These are phyloP conservation scores for Oscheius sp. DNA, from an alignment of 2,888 invertebrate species.

Conservation along the genomic window DNA sequence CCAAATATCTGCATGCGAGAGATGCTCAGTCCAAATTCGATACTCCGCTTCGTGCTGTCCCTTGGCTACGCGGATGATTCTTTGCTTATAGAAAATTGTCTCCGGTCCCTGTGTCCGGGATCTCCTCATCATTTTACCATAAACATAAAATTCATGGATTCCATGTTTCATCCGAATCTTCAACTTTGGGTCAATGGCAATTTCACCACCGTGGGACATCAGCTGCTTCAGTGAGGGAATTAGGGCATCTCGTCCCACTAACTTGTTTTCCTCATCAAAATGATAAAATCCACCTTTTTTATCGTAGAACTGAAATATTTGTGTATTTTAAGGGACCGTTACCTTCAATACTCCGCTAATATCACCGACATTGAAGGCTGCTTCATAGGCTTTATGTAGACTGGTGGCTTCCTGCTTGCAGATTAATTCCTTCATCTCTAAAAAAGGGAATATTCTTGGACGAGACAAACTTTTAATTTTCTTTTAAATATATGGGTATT, in stretches of 20 bases:
- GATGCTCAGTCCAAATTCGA: not conserved
- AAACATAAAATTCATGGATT: constrained; percentile 1
- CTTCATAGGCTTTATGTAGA: too few species aligned
- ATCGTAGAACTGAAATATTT: not conserved
- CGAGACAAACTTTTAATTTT: too few species aligned
- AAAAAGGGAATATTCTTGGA: too few species aligned
- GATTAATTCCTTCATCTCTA: too few species aligned
- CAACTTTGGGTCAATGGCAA: not conserved
- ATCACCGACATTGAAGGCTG: not conserved
- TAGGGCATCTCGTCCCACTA: not conserved
- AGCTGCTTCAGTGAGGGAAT: not conserved
- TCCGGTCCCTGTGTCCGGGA: not conserved
- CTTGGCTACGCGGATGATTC: not conserved
- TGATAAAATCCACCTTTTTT: not conserved
- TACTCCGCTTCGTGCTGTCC: not conserved
- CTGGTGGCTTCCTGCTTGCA: too few species aligned
- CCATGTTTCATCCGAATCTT: not conserved
- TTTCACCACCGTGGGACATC: not conserved
- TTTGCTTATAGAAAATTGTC: not conserved
- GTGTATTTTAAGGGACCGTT: not conserved
- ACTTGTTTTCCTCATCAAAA: not conserved
- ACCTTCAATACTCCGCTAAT: not conserved
- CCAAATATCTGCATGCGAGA: not conserved
- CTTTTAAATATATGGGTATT: too few species aligned
- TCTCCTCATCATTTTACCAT: not conserved